These are phyloP conservation scores for Matsumyia berberina DNA, from an alignment of 2,888 invertebrate species.

Conservation along the genomic window DNA sequence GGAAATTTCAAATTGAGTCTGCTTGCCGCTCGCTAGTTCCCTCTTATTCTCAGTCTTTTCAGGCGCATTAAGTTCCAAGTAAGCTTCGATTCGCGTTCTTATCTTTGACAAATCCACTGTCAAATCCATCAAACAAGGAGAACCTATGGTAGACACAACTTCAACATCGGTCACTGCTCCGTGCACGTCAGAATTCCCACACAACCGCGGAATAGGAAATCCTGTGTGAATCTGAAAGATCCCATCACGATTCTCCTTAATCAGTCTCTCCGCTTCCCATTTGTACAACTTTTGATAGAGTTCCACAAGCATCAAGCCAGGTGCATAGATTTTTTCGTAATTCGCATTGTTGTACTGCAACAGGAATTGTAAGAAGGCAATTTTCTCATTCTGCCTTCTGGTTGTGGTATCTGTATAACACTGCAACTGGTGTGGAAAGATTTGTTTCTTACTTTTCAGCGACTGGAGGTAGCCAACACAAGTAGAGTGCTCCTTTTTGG, in stretches of 20 bases:
- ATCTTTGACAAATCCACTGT: conserved; percentile 72
- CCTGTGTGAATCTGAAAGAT: conserved; percentile 79
- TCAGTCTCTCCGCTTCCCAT: conserved; percentile 45
- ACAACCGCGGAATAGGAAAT: conserved; percentile 79
- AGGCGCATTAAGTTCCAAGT: conserved; percentile 46
- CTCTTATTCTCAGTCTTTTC: too few relatives aligned
- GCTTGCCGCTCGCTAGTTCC: background rate
- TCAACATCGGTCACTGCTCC: conserved; percentile 77
- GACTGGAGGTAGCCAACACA: conserved; percentile 79
- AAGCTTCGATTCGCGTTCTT: conserved; percentile 77
- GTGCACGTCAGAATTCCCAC: conserved; percentile 70
- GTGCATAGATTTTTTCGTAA: conserved; percentile 78
- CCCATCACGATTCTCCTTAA: conserved; percentile 57
- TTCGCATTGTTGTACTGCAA: conserved; percentile 76
- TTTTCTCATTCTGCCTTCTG: conserved; percentile 77
- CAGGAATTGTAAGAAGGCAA: conserved; percentile 78
- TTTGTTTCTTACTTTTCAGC: conserved; percentile 63
- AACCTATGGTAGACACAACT: conserved; percentile 68
- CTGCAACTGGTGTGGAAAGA: conserved; percentile 36
- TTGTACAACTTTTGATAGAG: conserved; percentile 79
- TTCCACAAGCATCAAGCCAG: conserved; percentile 76
- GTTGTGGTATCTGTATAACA: conserved; percentile 74
- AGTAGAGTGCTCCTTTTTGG: conserved; percentile 77
- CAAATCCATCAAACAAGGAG: conserved; percentile 58
- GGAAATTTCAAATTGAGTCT: conserved; percentile 74